phyloP scores from a whole-genome alignment of 2,888 invertebrate species.

The Alloscopus bannaensis region DNA sequence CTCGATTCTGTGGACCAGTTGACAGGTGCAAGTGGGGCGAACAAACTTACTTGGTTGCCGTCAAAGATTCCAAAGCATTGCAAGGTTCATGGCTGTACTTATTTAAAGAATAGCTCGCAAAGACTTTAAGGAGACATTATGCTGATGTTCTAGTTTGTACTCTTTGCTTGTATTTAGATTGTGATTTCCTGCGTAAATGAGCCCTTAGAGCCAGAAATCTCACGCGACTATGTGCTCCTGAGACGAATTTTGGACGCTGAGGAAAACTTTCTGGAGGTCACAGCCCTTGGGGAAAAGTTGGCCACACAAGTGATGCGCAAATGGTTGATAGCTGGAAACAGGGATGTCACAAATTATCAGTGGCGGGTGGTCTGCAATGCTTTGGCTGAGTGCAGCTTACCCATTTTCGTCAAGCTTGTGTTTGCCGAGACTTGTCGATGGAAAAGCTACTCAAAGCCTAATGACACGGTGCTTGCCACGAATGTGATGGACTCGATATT shows the following conservation, averaged over 20 bases:
- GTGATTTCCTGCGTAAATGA: constrained; percentile 94
- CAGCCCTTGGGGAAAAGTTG: constrained; percentile 92
- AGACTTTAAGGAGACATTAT: too few species aligned
- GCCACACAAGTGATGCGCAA: constrained; percentile 90
- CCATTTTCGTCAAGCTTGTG: constrained; percentile 97
- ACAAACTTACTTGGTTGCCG: constrained; percentile 97
- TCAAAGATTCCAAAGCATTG: constrained; percentile 91
- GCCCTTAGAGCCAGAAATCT: constrained; percentile 89
- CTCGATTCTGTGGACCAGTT: constrained; percentile 98
- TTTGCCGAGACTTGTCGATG: constrained; percentile 95
- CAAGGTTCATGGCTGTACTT: constrained; percentile 85
- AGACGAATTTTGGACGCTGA: constrained; percentile 91
- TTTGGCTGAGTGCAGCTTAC: constrained; percentile 93
- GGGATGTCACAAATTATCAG: constrained; percentile 94
- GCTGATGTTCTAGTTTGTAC: not conserved
- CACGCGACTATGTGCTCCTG: constrained; percentile 89
- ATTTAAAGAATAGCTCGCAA: too few species aligned
- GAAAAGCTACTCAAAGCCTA: constrained; percentile 96
- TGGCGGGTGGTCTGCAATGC: constrained; percentile 96
- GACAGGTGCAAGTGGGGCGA: constrained; percentile 94
- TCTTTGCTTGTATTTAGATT: constrained; percentile 77
- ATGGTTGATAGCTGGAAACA: constrained; percentile 93
- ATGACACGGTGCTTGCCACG: constrained; percentile 93
- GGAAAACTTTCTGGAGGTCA: constrained; percentile 92
- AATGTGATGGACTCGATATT: constrained; percentile 98